These are phyloP conservation scores for Uloborus diversus DNA, from an alignment of 1,140 invertebrate species.

Conservation along the genomic window DNA sequence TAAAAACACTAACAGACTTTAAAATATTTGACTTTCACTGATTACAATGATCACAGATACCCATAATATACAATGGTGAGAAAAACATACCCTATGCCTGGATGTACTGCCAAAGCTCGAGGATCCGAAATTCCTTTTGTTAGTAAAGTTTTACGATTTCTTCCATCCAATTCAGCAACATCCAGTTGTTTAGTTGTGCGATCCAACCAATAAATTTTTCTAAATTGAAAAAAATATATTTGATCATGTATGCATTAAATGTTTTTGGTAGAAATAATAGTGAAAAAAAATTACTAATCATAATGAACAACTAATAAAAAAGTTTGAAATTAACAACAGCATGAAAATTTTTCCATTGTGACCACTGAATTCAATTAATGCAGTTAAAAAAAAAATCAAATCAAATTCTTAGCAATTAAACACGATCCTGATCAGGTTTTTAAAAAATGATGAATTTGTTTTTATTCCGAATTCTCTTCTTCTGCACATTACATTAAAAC, in stretches of 20 bases:
- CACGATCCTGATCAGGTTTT: no score
- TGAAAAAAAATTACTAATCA: no score
- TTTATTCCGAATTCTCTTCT: no score
- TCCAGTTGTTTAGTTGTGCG: slow-evolving; percentile 92
- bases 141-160: slow-evolving; percentile 85
- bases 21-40: no score
- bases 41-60: no score
- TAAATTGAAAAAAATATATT: slow-evolving; percentile 58
- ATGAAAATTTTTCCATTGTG: neutral
- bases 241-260: neutral
- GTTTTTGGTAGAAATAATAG: no score
- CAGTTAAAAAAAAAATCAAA: no score
- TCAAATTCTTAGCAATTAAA: no score
- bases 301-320: neutral
- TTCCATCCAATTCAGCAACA: slow-evolving; percentile 90
- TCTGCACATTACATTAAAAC: no score
- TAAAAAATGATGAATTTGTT: no score
- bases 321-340: neutral
- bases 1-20: no score
- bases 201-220: slow-evolving; percentile 98
- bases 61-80: neutral
- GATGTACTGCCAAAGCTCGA: slow-evolving; percentile 92
- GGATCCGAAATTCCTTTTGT: slow-evolving; percentile 87
- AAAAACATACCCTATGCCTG: slow-evolving; percentile 80
- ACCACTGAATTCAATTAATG: no score